A percentile compares a stretch with the other conserved stretches of the same genome.
These are phyloP conservation scores for Mimas tiliae DNA, from an alignment of 2,888 invertebrate species.

Conservation along the genomic window DNA sequence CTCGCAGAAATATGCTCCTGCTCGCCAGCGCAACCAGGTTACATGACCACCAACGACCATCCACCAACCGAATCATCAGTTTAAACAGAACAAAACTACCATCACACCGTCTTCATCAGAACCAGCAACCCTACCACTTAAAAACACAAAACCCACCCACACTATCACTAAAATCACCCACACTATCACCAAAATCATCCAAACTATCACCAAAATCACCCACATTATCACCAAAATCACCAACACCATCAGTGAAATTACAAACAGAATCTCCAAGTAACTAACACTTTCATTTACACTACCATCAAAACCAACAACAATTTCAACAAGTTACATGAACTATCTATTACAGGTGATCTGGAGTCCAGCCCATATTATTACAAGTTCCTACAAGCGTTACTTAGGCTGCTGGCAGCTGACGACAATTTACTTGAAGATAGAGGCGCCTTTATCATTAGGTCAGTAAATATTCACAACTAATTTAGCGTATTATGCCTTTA, in stretches of 20 bases:
- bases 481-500: no score
- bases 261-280: no score
- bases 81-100: no score
- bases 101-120: background rate
- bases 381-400: conserved; percentile 93
- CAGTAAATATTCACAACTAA: background rate
- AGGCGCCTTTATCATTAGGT: conserved; percentile 98
- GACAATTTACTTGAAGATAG: conserved; percentile 94
- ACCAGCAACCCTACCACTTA: background rate
- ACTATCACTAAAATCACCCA: background rate
- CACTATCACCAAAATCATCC: background rate
- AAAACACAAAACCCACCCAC: no score
- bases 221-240: background rate
- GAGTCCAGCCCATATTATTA: conserved; percentile 88
- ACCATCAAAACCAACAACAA: background rate
- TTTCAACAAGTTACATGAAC: background rate
- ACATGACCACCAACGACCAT: no score
- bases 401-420: conserved; percentile 94
- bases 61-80: no score
- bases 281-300: background rate
- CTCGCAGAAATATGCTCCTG: conserved; percentile 90
- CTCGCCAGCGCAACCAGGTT: conserved; percentile 39
- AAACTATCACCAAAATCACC: background rate
- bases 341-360: conserved; percentile 58
- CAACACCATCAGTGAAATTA: background rate